Evolutionary conservation across 2,888 invertebrate species (phyloP).

Genomic region (Agriopis aurantiaria): DNA sequence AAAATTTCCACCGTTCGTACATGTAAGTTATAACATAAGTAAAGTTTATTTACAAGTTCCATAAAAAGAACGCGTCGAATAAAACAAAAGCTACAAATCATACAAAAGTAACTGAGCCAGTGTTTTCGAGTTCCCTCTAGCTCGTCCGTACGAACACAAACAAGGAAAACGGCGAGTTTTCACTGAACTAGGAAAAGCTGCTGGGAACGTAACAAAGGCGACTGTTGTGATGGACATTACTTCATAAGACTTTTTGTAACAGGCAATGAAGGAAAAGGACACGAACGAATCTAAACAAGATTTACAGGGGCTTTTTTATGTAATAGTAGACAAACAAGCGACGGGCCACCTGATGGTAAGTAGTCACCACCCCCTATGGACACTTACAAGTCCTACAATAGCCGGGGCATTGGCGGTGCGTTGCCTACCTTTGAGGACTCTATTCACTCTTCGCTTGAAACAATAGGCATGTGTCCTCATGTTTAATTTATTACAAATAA

Average conservation of each 20-base stretch:
- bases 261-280: no score
- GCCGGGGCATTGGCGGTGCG: no score
- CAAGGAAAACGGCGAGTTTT: conserved; percentile 9
- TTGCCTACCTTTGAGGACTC: no score
- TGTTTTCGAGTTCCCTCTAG: conserved; percentile 7
- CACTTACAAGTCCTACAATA: no score
- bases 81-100: conserved; percentile 14
- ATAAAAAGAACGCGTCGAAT: background rate
- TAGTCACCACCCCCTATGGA: no score
- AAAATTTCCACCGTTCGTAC: no score
- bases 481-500: no score
- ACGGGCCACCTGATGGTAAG: no score
- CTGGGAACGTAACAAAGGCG: background rate
- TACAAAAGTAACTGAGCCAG: conserved; percentile 11
- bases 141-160: conserved; percentile 8
- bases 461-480: no score
- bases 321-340: no score
- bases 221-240: conserved; percentile 1
- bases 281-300: background rate
- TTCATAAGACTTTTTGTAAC: background rate
- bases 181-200: conserved; percentile 13
- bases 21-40: no score
- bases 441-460: no score
- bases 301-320: background rate
- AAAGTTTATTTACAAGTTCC: background rate